These are phyloP conservation scores for Rutilus rutilus DNA, from an alignment of 2,113 vertebrate species.

Conservation along the genomic window DNA sequence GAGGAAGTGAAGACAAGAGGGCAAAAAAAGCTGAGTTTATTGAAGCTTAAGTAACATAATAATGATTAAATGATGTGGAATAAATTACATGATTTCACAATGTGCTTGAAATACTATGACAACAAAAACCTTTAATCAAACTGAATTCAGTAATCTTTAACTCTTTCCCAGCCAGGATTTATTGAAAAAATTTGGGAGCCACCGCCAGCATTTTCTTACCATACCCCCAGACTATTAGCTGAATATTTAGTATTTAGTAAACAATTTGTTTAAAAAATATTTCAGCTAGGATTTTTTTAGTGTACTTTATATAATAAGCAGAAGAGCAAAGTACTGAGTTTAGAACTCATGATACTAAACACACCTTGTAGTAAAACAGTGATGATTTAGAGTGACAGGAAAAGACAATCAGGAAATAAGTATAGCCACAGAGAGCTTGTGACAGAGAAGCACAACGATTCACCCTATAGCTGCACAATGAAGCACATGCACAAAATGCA, in stretches of 20 bases:
- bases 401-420: not conserved
- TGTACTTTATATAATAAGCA: not conserved
- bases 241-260: too few relatives aligned
- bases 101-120: not conserved
- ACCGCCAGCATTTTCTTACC: too few relatives aligned
- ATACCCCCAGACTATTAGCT: too few relatives aligned
- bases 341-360: not conserved
- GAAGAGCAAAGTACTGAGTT: not conserved
- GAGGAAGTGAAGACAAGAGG: not conserved
- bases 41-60: not conserved
- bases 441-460: not conserved
- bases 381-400: not conserved
- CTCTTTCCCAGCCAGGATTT: too few relatives aligned
- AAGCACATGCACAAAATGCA: not conserved
- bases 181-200: too few relatives aligned
- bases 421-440: not conserved
- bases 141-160: not conserved
- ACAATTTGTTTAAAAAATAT: too few relatives aligned
- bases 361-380: not conserved
- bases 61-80: not conserved
- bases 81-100: not conserved
- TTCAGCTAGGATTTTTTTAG: not conserved
- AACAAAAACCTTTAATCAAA: not conserved
- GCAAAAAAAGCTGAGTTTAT: not conserved
- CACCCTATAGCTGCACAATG: not conserved